Evolutionary conservation across 2,888 invertebrate species (phyloP).

Genomic region (Cephus sareptanus): DNA sequence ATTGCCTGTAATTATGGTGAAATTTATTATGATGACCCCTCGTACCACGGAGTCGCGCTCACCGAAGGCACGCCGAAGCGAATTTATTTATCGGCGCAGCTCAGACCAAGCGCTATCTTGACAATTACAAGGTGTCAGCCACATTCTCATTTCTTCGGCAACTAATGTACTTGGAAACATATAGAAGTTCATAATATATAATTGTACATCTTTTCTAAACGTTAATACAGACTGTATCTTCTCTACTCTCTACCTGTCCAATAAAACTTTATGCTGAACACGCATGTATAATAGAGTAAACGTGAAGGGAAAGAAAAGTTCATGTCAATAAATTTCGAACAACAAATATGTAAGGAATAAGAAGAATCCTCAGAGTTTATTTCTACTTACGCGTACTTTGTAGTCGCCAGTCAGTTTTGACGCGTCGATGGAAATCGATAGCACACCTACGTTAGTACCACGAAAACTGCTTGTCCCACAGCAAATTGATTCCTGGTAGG

Average conservation of each 20-base stretch:
- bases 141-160: not conserved
- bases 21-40: slow-evolving; percentile 36
- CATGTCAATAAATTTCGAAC: too few relatives aligned
- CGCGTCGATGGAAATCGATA: not conserved
- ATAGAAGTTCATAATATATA: not conserved
- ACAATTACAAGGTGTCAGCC: not conserved
- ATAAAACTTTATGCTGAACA: too few relatives aligned
- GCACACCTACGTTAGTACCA: not conserved
- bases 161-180: not conserved
- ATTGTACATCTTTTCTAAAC: not conserved
- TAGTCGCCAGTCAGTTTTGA: not conserved
- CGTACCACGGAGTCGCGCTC: slow-evolving; percentile 11
- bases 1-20: slow-evolving; percentile 39
- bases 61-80: not conserved
- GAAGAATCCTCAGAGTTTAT: too few relatives aligned
- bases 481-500: not conserved
- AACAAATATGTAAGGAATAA: too few relatives aligned
- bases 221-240: not conserved
- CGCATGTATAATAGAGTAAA: too few relatives aligned
- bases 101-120: not conserved
- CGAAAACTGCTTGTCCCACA: not conserved
- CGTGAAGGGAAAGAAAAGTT: too few relatives aligned
- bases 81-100: not conserved
- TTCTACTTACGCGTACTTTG: too few relatives aligned
- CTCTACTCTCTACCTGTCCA: not conserved